phyloP scores from a whole-genome alignment of 2,113 vertebrate species.

The Varanus komodoensis region DNA sequence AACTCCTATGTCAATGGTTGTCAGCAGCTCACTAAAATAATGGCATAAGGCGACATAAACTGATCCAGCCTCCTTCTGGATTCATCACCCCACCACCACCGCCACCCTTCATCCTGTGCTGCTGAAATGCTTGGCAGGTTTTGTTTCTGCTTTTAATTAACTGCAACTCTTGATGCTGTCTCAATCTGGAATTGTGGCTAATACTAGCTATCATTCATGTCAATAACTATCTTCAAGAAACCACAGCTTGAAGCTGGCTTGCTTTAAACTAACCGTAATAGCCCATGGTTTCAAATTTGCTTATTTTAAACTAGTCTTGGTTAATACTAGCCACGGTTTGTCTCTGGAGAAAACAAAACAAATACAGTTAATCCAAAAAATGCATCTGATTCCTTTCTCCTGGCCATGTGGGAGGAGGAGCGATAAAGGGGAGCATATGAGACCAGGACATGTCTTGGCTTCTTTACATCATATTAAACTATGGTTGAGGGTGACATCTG shows the following conservation, averaged over 20 bases:
- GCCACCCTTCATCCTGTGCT: neutral
- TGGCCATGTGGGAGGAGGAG: too few relatives aligned
- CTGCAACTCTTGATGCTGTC: neutral
- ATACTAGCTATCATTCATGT: neutral
- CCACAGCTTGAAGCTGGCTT: neutral
- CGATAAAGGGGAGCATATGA: too few relatives aligned
- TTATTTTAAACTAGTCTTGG: neutral
- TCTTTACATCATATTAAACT: too few relatives aligned
- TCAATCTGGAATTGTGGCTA: neutral
- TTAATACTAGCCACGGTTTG: neutral
- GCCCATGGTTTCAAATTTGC: neutral
- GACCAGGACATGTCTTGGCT: too few relatives aligned
- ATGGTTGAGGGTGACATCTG: too few relatives aligned
- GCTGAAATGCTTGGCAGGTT: neutral
- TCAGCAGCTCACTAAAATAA: too few relatives aligned
- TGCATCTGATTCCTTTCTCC: too few relatives aligned
- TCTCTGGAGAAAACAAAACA: neutral
- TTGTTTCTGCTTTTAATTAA: neutral
- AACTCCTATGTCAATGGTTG: too few relatives aligned
- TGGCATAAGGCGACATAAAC: neutral
- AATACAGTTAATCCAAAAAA: neutral
- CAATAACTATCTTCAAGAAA: too few relatives aligned
- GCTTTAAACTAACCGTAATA: neutral
- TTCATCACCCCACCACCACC: neutral
- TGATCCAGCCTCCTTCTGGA: neutral